Percentiles rank a stretch among this genome's conserved stretches.
phyloP scores from a whole-genome alignment of 2,888 invertebrate genomes.

The Quadroppia sp. region DNA sequence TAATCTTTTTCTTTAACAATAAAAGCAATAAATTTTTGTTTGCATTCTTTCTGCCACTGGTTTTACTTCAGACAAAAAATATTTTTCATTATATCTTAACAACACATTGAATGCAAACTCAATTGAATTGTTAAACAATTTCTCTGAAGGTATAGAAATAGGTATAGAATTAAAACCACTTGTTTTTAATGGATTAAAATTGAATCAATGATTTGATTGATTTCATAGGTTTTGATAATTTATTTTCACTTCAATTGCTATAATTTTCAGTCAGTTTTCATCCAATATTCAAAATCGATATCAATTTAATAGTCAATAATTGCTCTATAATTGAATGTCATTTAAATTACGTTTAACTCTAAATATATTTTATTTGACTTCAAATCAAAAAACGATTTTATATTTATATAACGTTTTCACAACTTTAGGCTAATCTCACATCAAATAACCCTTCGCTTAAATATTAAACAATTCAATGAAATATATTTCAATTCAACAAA shows the following conservation, averaged over 20 bases:
- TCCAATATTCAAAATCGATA: background rate
- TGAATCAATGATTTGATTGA: background rate
- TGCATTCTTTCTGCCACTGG: constrained; percentile 8
- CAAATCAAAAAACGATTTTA: background rate
- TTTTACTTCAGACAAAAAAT: background rate
- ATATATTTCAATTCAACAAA: background rate
- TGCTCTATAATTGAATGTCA: background rate
- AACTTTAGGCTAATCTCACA: background rate
- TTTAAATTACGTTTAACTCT: background rate
- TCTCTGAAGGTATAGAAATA: background rate
- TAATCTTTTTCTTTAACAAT: background rate
- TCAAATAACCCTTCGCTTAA: background rate
- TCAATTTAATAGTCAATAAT: background rate
- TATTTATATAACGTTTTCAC: background rate
- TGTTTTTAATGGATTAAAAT: background rate
- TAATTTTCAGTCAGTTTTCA: background rate
- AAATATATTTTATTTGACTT: background rate
- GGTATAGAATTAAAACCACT: background rate
- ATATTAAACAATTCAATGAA: background rate
- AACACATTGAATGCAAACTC: constrained; percentile 7
- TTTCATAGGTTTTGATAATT: background rate
- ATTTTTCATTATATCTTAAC: background rate
- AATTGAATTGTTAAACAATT: background rate
- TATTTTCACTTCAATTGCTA: background rate
- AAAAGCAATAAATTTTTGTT: constrained; percentile 9